Evolutionary conservation across 2,113 vertebrate species (phyloP), one percentile per base, ranked within the genome.

Genomic region (Hucho hucho): DNA sequence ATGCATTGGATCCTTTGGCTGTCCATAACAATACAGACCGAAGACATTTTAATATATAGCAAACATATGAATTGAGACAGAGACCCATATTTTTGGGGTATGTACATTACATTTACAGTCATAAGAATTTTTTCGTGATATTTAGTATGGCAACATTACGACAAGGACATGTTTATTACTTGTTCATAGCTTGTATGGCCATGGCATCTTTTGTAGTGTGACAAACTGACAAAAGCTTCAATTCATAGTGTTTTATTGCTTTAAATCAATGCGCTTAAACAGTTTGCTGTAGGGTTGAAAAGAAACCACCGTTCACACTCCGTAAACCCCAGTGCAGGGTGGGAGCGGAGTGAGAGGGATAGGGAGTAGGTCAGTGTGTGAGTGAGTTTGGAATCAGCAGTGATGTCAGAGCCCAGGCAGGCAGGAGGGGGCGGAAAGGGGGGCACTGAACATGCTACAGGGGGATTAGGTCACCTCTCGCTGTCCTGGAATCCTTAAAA

Each of bases 331-430:
- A 75, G 14, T 75, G 69, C 18, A 37, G 43, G 79, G 28, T 22
- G 47, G 68, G 64, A 70, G 76, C 25, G 70, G 32, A 64, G 67
- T 12, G 1, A n/a, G 6, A 69, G 72, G 16, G 37, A 56, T 49
- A 29, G 67, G 74, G 72, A 69, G 69, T 59, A 67, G 47, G 46
- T 47, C 56, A 74, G 79, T 72, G 46, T 58, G 56, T 32, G 74
- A 77, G 72, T 75, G 29, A 37, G 86, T 90, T 88, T 88, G 87
- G 86, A 83, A 82, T 78, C 78, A 88, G 79, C 71, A 81, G 86
- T 92, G 88, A 94, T 88, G 89, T 93, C 89, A 94, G 87, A 89
- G 80, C 70, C 58, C 76, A 92, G 79, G 85, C 79, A 92, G 85
- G 85, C 82, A 63, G 70, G 81, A 32, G 80, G 77, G 78, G 70